Base-by-base conservation (phyloP, 2,888 invertebrate species). In the Ennomos quercinarius region DNA sequence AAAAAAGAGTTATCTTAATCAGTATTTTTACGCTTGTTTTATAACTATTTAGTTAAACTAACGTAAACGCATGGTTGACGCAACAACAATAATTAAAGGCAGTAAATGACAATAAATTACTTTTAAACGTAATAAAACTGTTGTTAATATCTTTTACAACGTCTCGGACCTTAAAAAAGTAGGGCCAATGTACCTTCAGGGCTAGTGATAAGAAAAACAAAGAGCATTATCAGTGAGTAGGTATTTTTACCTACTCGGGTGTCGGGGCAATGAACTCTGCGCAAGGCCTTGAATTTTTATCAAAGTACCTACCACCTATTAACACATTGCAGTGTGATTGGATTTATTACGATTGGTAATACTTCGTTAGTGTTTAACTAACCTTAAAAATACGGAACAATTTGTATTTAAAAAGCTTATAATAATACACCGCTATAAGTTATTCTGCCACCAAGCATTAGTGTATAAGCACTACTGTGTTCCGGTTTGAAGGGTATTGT, bases 161-260 rank as follows among this genome's bases (percentile, higher is more conserved):
- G 66, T 74, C 74, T 77, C 71, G 73, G 72, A 63, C 70, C 76
- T 83, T 80, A 83, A 80, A 86, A 85, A 84, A 52, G 27, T n/a
- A 76, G 72, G 77, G 84, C 77, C 76, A 89, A 86, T 67, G 89
- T 65, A 81, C 91, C 74, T 84, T 89, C 91, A 91, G 84, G 91
- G 91, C 81, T 81, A 68, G 17, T 71, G 84, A 85, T 86, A 84
- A 84, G 73, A 67, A 71, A 73, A 70, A 83, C 83, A 86, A 85
- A 81, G 84, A 71, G 57, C 65, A 61, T 66, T 83, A 81, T 84
- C 83, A 77, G 66, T 71, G 54, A 63, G 73, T 77, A 78, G 72
- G 75, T 74, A 77, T 74, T 65, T 68, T 70, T 70, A 67, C 66
- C 57, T 66, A 64, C 63, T 61, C 50, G 39, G 44, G 57, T 55